A percentile compares a stretch with the other conserved stretches of the same genome.
Conservation (phyloP, 1,140 invertebrate genomes). For the Drosophila sturtevanti region DNA sequence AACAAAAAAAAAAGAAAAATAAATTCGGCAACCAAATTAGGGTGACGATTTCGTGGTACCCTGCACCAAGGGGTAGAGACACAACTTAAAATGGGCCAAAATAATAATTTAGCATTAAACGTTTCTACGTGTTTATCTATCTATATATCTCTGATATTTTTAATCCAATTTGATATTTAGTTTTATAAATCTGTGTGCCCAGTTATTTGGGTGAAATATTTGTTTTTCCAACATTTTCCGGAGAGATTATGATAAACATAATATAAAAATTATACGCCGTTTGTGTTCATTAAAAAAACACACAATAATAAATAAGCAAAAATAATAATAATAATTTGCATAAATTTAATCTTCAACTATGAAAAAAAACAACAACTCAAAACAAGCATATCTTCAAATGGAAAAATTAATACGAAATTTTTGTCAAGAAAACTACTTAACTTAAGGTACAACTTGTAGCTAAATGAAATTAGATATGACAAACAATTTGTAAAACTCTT, state of each 20-base stretch:
- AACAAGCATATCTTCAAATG: slow-evolving; percentile 62
- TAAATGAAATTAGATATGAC: slow-evolving; percentile 67
- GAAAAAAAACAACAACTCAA: slow-evolving; percentile 11
- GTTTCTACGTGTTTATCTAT: no score
- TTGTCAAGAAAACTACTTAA: slow-evolving; percentile 58
- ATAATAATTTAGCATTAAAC: no score
- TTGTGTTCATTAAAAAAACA: slow-evolving; percentile 61
- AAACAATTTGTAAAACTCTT: slow-evolving; percentile 72
- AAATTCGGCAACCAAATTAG: background rate
- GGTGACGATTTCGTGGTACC: background rate
- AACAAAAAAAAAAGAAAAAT: background rate
- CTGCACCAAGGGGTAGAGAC: background rate
- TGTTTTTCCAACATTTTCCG: no score
- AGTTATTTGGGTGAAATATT: no score
- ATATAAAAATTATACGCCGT: slow-evolving; percentile 32
- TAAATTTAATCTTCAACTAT: slow-evolving; percentile 49
- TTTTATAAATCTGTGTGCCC: no score
- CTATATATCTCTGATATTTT: no score
- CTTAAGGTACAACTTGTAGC: slow-evolving; percentile 69
- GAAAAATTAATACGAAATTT: slow-evolving; percentile 34
- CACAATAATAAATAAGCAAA: background rate
- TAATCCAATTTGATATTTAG: no score
- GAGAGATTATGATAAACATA: background rate
- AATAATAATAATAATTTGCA: slow-evolving; percentile 19
- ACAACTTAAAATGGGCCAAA: background rate